Evolutionary conservation across 1,140 invertebrate genomes (phyloP).

Genomic region (Aphaenogaster ashmeadi): DNA sequence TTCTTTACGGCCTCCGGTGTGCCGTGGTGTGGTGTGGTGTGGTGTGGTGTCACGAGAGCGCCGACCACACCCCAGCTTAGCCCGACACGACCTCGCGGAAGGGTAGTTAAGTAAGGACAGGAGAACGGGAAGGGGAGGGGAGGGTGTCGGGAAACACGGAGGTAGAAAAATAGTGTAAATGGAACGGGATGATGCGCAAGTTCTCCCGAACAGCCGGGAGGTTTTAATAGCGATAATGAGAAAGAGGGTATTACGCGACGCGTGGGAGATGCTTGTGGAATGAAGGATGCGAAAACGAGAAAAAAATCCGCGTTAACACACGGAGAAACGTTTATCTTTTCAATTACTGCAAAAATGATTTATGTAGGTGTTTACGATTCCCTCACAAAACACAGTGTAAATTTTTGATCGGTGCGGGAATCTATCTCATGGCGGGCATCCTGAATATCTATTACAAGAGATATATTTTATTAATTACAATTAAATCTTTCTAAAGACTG

Average conservation of each 20-base stretch:
- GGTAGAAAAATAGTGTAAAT: slow-evolving; percentile 67
- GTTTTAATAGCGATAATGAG: slow-evolving; percentile 32
- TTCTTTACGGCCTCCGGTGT: slow-evolving; percentile 77
- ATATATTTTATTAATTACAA: slow-evolving; percentile 3
- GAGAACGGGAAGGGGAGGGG: slow-evolving; percentile 1
- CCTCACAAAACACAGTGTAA: not conserved
- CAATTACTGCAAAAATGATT: slow-evolving; percentile 3
- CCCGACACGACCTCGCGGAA: slow-evolving; percentile 52
- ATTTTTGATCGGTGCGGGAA: not conserved
- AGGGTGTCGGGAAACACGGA: slow-evolving; percentile 15
- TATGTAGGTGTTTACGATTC: not conserved
- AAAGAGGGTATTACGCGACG: slow-evolving; percentile 20
- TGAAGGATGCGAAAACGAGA: not conserved
- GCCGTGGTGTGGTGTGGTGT: not conserved
- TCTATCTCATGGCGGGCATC: not conserved
- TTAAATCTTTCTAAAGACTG: not conserved
- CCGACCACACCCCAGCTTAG: slow-evolving; percentile 75
- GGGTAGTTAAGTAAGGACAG: slow-evolving; percentile 71
- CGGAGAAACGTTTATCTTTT: not conserved
- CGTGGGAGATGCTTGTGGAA: not conserved
- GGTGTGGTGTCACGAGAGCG: slow-evolving; percentile 52
- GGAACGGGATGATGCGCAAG: slow-evolving; percentile 17
- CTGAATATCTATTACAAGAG: not conserved
- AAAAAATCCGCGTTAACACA: not conserved
- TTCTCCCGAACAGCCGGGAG: not conserved